Evolutionary conservation across 2,113 vertebrate genomes (phyloP).

Genomic region (Clupea harengus): DNA sequence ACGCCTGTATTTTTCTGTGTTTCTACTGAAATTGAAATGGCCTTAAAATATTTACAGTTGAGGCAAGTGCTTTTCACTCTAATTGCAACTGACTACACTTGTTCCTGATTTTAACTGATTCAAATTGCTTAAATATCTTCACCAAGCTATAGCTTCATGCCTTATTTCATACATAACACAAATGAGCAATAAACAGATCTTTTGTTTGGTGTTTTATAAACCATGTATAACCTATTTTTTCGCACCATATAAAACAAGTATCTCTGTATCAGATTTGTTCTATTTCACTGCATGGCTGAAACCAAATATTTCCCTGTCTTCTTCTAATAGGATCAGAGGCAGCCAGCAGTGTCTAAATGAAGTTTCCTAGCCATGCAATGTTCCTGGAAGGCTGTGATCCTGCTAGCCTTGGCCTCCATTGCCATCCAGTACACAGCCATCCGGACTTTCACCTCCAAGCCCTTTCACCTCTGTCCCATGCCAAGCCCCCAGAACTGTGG

Average conservation of each 20-base stretch:
- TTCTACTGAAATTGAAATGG: background rate
- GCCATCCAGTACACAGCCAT: constrained; percentile 98
- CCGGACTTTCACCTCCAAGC: constrained; percentile 92
- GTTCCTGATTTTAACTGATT: background rate
- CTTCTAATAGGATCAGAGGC: constrained; percentile 68
- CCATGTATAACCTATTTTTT: background rate
- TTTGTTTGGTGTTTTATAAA: background rate
- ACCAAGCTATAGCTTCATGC: background rate
- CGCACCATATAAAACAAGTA: background rate
- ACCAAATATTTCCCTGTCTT: constrained; percentile 47
- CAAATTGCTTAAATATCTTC: too few relatives aligned
- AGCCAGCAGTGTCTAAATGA: constrained; percentile 78
- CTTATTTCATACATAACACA: background rate
- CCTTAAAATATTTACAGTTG: background rate
- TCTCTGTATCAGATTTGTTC: constrained; percentile 36
- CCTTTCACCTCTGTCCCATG: constrained; percentile 87
- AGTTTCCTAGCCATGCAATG: constrained; percentile 97
- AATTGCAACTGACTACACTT: background rate
- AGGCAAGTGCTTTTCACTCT: background rate
- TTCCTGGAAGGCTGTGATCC: constrained; percentile 98
- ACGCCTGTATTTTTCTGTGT: background rate
- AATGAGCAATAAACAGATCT: background rate
- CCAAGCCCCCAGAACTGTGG: constrained; percentile 82
- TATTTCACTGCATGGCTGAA: constrained; percentile 35
- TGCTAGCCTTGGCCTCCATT: constrained; percentile 94